Evolutionary conservation across 2,888 invertebrate species (phyloP).

Genomic region (Mylabris sibirica): DNA sequence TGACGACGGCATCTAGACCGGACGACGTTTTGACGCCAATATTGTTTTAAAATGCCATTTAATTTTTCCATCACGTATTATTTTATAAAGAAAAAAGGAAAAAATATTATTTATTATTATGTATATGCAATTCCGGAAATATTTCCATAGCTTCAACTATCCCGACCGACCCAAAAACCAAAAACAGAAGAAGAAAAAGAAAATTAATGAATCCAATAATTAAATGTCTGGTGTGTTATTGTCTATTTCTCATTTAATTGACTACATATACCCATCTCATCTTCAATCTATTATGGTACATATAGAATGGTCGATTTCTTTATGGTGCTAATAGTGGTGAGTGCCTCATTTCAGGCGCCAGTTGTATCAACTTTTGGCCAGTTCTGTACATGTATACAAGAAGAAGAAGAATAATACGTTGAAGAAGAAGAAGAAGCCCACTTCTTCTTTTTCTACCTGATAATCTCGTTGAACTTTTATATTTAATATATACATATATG

Average conservation of each 20-base stretch:
- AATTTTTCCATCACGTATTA: conserved; percentile 5
- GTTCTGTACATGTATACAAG: conserved; percentile 4
- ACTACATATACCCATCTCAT: not conserved
- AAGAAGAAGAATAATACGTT: too few species aligned
- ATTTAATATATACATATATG: not conserved
- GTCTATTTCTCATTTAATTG: conserved; percentile 17
- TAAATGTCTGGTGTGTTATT: conserved; percentile 31
- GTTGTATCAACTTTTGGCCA: conserved; percentile 28
- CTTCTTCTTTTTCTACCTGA: not conserved
- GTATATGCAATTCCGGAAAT: conserved; percentile 4
- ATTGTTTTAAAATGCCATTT: conserved; percentile 11
- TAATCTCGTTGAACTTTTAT: not conserved
- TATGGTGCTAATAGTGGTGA: conserved; percentile 32
- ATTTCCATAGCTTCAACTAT: not conserved
- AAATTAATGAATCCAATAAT: conserved; percentile 30
- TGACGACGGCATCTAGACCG: not conserved
- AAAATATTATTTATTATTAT: not conserved
- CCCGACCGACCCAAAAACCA: not conserved
- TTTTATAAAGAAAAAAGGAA: not conserved
- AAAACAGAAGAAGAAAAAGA: too few species aligned
- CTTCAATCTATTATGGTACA: not conserved
- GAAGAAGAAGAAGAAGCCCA: not conserved
- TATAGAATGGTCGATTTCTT: conserved; percentile 22
- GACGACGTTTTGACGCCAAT: conserved; percentile 12
- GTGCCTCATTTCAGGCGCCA: conserved; percentile 43